Evolutionary conservation across 2,113 vertebrate genomes (phyloP).

Genomic region (Eidolon helvum): DNA sequence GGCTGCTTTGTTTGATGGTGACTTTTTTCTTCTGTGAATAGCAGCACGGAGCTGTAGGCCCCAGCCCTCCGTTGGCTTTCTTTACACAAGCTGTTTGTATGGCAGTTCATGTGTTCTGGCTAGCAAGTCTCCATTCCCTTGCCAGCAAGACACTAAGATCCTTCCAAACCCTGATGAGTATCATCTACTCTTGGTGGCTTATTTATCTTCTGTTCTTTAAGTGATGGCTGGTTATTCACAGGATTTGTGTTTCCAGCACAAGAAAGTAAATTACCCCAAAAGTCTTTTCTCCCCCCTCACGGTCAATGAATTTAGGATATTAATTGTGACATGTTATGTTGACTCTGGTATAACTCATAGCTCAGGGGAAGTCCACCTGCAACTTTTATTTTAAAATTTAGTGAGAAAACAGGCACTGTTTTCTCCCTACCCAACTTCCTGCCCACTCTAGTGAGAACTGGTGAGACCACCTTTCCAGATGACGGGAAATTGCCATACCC

Average conservation of each 20-base stretch:
- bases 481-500: accelerated
- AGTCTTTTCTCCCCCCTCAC: background rate
- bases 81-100: background rate
- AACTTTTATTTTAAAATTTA: background rate
- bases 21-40: background rate
- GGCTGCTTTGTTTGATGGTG: background rate
- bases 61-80: background rate
- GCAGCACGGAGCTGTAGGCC: background rate
- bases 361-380: background rate
- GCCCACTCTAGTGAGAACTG: background rate
- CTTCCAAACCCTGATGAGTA: background rate
- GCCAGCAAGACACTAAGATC: background rate
- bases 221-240: background rate
- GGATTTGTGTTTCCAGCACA: background rate
- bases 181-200: background rate
- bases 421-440: background rate
- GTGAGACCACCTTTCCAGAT: no score
- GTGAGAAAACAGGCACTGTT: no score
- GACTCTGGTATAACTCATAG: background rate
- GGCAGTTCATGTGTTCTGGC: background rate
- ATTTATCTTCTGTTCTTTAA: background rate
- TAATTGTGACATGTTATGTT: background rate
- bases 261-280: background rate
- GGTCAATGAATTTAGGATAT: background rate
- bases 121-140: background rate